Evolutionary conservation across 2,113 vertebrate genomes (phyloP).

Genomic region (Ictalurus punctatus): DNA sequence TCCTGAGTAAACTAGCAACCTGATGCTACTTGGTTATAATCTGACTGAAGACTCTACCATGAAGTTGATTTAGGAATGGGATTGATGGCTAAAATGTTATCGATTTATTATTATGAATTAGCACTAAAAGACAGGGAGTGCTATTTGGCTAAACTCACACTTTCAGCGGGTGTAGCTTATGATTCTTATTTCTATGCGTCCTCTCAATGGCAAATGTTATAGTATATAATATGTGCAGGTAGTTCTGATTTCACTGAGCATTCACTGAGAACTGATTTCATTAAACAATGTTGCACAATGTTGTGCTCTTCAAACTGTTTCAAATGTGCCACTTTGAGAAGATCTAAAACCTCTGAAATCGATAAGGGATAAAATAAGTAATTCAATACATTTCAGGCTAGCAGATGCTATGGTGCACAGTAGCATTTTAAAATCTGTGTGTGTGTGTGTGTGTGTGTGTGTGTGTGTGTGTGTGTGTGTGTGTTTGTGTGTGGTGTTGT

Average conservation of each 20-base stretch:
- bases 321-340: neutral
- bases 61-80: neutral
- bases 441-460: conserved; percentile 2
- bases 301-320: neutral
- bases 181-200: too few species aligned
- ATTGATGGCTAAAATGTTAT: neutral
- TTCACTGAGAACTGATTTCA: neutral
- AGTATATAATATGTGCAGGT: too few species aligned
- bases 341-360: neutral
- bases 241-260: neutral
- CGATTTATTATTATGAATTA: neutral
- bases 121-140: neutral
- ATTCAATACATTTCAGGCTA: neutral
- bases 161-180: too few species aligned
- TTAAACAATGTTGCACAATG: neutral
- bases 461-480: neutral
- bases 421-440: neutral
- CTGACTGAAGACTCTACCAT: neutral
- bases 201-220: neutral
- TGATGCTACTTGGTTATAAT: neutral
- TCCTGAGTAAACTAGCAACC: too few species aligned
- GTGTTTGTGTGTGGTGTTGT: conserved; percentile 23
- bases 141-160: too few species aligned
- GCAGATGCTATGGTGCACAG: neutral
- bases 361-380: neutral